Base-by-base conservation (phyloP, 30 jellyfish, hydroid and myxozoan genomes). In the Mastigias papua region DNA sequence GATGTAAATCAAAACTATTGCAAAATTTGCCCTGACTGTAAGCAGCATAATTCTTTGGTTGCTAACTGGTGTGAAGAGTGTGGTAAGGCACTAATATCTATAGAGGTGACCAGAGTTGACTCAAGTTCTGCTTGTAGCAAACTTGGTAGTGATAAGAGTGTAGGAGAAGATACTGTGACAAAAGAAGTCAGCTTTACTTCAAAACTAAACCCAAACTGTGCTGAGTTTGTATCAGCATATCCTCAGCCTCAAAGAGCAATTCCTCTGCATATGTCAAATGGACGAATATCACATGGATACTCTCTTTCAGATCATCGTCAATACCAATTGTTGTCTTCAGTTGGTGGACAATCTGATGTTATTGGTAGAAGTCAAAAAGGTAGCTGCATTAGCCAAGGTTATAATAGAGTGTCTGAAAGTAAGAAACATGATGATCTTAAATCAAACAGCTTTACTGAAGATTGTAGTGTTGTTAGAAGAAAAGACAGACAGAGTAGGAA, bases 61-160 rank as follows among this genome's bases (percentile, higher is more conserved):
- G 91, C 95, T 1, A 90, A 90, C 73, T 90, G 97, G 97, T 90
- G 97, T 34, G 83, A 82, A 57, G 97, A 90, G 69, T 90, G 97
- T 77, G 97, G 97, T n/a, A 90, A 90, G 49, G 97, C 97, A 8
- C 33, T 90, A 1, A 31, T 90, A 0, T 63, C 95, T 27, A 92
- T 84, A 23, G 92, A 82, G 54, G 88, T 69, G 62, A 49, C 88
- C 1, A 74, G 74, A 46, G 48, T 58, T 58, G 70, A 58, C 10
- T 8, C 60, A 46, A 58, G 70, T 23, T 28, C 70, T 11, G 70
- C 70, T 5, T 23, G 6, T 4, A n/a, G 4, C 29, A n/a, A 9
- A 11, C 29, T 3, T 3, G 29, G 29, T 11, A 3, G 6, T 9
- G 29, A 29, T 31, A 1, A 20, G 74, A 34, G 28, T 26, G 51